phyloP scores from a whole-genome alignment of 1,140 invertebrate species.

The Fopius arisanus region DNA sequence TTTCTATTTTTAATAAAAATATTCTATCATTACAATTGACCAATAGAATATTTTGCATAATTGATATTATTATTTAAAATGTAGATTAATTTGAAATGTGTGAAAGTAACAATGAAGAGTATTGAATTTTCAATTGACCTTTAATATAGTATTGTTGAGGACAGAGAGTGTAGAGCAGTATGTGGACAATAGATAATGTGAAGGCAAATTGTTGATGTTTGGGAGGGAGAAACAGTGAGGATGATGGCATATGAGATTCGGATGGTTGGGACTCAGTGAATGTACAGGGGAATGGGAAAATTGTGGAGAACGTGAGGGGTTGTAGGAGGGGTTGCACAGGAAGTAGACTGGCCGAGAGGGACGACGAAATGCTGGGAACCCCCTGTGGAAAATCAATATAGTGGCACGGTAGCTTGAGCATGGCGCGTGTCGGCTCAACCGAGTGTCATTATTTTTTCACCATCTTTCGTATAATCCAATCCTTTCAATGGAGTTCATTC shows the following conservation, averaged over 20 bases:
- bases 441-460: slow-evolving; percentile 11
- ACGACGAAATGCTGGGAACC: slow-evolving; percentile 46
- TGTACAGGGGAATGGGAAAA: background rate
- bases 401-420: slow-evolving; percentile 49
- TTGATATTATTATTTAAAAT: too few species aligned
- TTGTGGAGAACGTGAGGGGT: background rate
- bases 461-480: background rate
- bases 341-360: background rate
- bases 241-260: background rate
- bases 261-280: background rate
- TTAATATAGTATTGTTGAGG: background rate
- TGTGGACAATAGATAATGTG: background rate
- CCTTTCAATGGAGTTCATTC: background rate
- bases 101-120: background rate
- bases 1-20: too few species aligned
- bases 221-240: background rate
- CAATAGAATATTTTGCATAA: too few species aligned
- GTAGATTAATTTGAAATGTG: too few species aligned
- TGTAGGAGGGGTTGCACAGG: background rate
- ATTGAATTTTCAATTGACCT: background rate
- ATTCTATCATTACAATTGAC: too few species aligned
- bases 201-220: background rate
- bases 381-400: slow-evolving; percentile 60
- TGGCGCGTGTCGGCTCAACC: slow-evolving; percentile 45
- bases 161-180: background rate